Conservation (phyloP, 2,113 vertebrate genomes). For the Tyrannus savana region DNA sequence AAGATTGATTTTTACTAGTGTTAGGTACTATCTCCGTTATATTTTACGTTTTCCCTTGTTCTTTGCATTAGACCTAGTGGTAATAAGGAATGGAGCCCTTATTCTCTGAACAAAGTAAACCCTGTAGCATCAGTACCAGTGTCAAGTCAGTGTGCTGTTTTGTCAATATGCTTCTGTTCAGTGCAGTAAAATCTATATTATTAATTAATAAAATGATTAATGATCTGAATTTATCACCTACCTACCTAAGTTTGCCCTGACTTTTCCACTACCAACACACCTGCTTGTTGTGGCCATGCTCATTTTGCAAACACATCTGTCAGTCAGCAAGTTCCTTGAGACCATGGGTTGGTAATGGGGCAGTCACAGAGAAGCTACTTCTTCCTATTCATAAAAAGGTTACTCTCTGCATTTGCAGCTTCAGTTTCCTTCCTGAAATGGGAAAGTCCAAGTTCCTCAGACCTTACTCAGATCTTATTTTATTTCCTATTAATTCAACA, state of each 20-base stretch:
- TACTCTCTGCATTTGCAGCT: neutral
- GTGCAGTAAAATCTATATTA: neutral
- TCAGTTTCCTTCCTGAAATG: neutral
- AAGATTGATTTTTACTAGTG: neutral
- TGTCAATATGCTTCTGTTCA: neutral
- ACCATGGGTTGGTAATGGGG: rapidly evolving
- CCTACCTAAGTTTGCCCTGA: neutral
- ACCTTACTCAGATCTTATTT: neutral
- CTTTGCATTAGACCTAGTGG: neutral
- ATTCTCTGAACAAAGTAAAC: neutral
- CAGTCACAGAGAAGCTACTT: neutral
- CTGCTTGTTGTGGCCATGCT: neutral
- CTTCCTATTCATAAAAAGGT: neutral
- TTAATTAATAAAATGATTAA: neutral
- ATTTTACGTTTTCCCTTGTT: neutral
- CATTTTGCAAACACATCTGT: neutral
- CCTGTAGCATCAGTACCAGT: neutral
- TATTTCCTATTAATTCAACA: neutral
- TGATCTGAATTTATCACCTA: neutral
- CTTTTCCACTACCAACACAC: neutral
- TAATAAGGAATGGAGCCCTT: neutral
- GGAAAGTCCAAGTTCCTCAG: neutral
- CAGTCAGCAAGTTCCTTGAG: neutral
- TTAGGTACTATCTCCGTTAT: neutral
- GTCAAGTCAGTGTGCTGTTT: neutral